Base-by-base conservation (phyloP, 2,888 invertebrate genomes). In the Pachycephus smyrnensis region DNA sequence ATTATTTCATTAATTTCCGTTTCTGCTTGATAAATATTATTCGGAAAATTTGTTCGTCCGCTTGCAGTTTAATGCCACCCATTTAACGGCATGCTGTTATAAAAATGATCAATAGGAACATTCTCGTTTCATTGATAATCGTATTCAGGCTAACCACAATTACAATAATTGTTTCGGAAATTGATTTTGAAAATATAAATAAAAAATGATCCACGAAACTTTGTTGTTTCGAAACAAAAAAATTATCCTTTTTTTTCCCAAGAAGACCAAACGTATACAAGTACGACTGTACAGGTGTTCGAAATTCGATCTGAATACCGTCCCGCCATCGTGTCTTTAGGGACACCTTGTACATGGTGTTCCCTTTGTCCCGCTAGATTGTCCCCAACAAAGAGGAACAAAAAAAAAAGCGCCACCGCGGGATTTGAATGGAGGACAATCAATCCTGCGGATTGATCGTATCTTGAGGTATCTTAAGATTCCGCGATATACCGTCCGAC, bases 341-440 rank as follows among this genome's bases (percentile, higher is more conserved):
- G 77, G 75, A 77, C 83, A 83, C 83, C 80, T 68, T 79, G 78
- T 83, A 81, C 68, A 79, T 79, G 37, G 74, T 69, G 32, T 55
- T 69, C 33, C 75, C 71, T 75, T 75, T 77, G 71, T 74, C 69
- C 69, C 76, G 80, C 78, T 78, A 81, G 81, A 84, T 83, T 81
- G 83, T 83, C 82, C 82, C 79, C 79, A 74, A 79, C 75, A 79
- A 78, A 37, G 74, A 73, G 68, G 71, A 79, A 80, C 71, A 80
- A 78, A 80, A 78, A 82, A n/a, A 82, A 78, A 80, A 81, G 81
- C 80, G 79, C 79, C 75, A 77, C 76, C 81, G 79, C 80, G 81
- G 82, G 83, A 82, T 86, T 86, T 85, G 86, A 86, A 87, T 87
- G 83, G 85, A 83, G 82, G 83, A 83, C 86, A 84, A 87, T 87